A percentile compares a stretch with the other conserved stretches of the same genome.
Conservation (phyloP, 2,113 vertebrate species). For the Dolichallabes microphthalmus region DNA sequence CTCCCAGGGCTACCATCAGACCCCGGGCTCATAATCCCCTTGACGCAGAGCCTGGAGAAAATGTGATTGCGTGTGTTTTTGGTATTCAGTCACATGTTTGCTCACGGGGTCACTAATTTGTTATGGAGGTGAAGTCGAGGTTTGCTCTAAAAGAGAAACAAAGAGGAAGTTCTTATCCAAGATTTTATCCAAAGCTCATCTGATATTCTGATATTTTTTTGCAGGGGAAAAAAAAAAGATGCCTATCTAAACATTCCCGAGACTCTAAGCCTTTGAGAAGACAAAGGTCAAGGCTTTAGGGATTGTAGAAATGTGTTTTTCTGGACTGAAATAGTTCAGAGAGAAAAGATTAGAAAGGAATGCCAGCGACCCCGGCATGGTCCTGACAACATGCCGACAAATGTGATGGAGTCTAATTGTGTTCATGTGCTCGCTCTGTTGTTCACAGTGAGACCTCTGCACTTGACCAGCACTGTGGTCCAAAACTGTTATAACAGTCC, state of each 20-base stretch:
- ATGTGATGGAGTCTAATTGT: slow-evolving; percentile 24
- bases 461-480: background rate
- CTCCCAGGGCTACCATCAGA: background rate
- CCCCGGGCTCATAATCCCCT: background rate
- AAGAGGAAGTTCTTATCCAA: background rate
- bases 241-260: slow-evolving; percentile 12
- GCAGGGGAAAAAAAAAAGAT: background rate
- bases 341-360: slow-evolving; percentile 50
- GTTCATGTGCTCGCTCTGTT: slow-evolving; percentile 47
- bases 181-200: background rate
- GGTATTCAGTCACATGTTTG: background rate
- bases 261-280: slow-evolving; percentile 17
- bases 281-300: slow-evolving; percentile 36
- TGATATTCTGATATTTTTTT: background rate
- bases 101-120: slow-evolving; percentile 23
- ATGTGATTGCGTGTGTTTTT: background rate
- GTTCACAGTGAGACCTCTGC: slow-evolving; percentile 29
- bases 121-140: slow-evolving; percentile 1
- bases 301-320: slow-evolving; percentile 51
- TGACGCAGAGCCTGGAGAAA: background rate
- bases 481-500: slow-evolving; percentile 8
- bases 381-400: slow-evolving; percentile 6
- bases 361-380: slow-evolving; percentile 38
- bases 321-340: slow-evolving; percentile 56
- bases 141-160: background rate